A percentile compares a stretch with the other conserved stretches of the same genome.
These are phyloP conservation scores for Gerris buenoi DNA, from an alignment of 1,140 invertebrate genomes.

Conservation along the genomic window DNA sequence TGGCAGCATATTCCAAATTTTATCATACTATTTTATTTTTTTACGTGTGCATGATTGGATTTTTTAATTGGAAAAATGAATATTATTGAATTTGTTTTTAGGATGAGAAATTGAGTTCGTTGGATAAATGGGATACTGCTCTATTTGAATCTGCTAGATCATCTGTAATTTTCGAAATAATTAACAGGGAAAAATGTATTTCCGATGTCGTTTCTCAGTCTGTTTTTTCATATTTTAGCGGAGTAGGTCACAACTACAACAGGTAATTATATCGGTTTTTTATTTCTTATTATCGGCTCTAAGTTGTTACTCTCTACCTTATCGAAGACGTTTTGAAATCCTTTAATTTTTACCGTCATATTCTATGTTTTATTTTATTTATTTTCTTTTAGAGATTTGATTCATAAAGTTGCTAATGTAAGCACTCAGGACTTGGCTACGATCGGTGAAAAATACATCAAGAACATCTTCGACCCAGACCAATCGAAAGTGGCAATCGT, in stretches of 20 bases:
- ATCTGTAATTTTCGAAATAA: conserved; percentile 69
- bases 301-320: too few species aligned
- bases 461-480: conserved; percentile 43
- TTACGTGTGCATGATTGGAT: too few species aligned
- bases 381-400: conserved; percentile 36
- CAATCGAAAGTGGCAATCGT: conserved; percentile 46
- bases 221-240: conserved; percentile 51
- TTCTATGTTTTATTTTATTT: too few species aligned
- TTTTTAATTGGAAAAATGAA: too few species aligned
- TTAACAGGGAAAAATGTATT: conserved; percentile 61
- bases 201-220: conserved; percentile 52
- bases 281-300: conserved; percentile 8
- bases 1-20: too few species aligned
- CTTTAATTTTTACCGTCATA: too few species aligned
- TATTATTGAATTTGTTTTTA: too few species aligned
- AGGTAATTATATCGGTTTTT: conserved; percentile 32
- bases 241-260: conserved; percentile 49
- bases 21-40: too few species aligned
- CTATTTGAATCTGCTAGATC: conserved; percentile 69
- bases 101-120: conserved; percentile 42
- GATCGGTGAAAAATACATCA: conserved; percentile 53
- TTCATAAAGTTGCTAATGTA: conserved; percentile 49
- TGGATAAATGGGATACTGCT: conserved; percentile 45
- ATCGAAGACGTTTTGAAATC: too few species aligned
- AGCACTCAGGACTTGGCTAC: conserved; percentile 43